Base-by-base conservation (phyloP, 1,140 invertebrate genomes). In the Agraylea sexmaculata region DNA sequence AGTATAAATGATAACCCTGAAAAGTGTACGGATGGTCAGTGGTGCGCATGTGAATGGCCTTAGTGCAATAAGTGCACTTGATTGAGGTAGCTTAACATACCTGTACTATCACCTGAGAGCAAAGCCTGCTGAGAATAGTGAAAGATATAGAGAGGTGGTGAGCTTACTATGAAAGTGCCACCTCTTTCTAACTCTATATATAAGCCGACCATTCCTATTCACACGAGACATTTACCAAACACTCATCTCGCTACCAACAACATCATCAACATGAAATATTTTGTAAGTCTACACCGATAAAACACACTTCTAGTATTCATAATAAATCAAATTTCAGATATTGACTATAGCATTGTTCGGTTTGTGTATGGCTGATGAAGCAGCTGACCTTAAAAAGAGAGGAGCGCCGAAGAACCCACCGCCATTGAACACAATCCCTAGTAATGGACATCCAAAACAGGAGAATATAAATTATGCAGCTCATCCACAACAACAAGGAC, bases 371-470 rank as follows among this genome's bases (percentile, higher is more conserved):
- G 43, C 40, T 3, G 38, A 43, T 33, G 47, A 50, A 12, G 34
- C 40, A 22, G 5, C 12, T 12, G 43, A 49, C 1, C 22, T 22
- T 12, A 45, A 44, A 28, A 46, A 50, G 21, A 19, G 36, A 23
- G 41, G 41, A 33, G 36, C 25, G 7, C 34, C 42, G 0, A 50
- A 50, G 36, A 11, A n/a, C n/a, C n/a, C 21, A 10, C 25, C 43
- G 1, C 18, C 33, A 4, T 37, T 40, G 12, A 50, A 50, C 19
- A 27, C 41, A 8, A 7, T 50, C 2, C 20, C 41, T 10, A 41
- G 32, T 27, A 49, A 43, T 29, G 35, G 34, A 7, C 43, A 50
- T 22, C 47, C 46, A 38, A 50, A 50, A 21, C 44, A 32, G n/a
- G 41, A 41, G 5, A 38, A 30, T 18, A 2, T 37, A 4, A 43